Base-by-base conservation (phyloP, 2,888 invertebrate genomes). In the Thecocarcelia acutangulata region DNA sequence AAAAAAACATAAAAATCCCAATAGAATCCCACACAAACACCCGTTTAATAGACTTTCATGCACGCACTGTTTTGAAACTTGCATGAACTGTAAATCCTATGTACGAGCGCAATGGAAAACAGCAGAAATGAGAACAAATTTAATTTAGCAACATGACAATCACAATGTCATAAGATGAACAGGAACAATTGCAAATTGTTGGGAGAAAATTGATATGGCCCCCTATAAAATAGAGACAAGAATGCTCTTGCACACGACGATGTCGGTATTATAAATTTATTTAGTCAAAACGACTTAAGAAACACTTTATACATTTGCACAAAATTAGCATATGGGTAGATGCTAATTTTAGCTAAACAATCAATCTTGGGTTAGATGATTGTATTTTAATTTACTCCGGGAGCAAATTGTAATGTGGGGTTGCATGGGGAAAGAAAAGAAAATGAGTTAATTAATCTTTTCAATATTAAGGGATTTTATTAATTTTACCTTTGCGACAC, bases 141-240 rank as follows among this genome's bases (percentile, higher is more conserved):
- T 21, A 59, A 59, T 72, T 72, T 52, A 52, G 40, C 24, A 58
- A 54, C 59, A 73, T 73, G 72, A 59, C 78, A 72, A 73, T 48
- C 66, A 44, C 24, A 66, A 72, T 72, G 78, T 66, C 72, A 68
- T 73, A 66, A 63, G 63, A 76, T 12, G 17, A 52, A 64, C 46
- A 56, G 15, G 2, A 50, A 48, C 11, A 54, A 59, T 61, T 33
- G 52, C 19, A 54, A 24, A 61, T 13, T 33, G 13, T 42, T 48
- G 8, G 24, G 12, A 56, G 63, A 15, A 77, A 77, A 63, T 24
- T 40, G 6, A 50, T 75, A 44, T 40, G 11, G 1, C 44, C 46
- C 13, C 19, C 1, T n/a, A 4, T 33, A 19, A 54, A 15, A 17
- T 33, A 12, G 11, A 1, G 15, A 15, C 15, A 70, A 19, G 42